Evolutionary conservation across 1,140 invertebrate genomes (phyloP), one percentile per base, ranked within the genome.

Genomic region (Cyclina sinensis): DNA sequence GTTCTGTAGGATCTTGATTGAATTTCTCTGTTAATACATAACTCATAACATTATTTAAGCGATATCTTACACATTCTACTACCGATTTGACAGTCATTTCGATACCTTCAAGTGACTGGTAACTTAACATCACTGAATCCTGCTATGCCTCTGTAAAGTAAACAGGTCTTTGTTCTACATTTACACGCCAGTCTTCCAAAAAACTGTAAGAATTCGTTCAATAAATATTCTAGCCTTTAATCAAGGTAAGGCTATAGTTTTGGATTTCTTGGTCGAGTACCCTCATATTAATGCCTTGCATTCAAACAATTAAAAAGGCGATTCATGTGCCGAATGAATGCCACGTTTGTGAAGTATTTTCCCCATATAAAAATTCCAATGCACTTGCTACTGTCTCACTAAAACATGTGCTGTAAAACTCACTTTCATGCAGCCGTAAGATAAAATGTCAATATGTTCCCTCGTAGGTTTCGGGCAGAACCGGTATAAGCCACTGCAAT

Each of bases 251-350:
- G n/a, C n/a, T n/a, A n/a, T n/a, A n/a, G n/a, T n/a, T n/a, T n/a
- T n/a, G n/a, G n/a, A n/a, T n/a, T n/a, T n/a, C n/a, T n/a, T n/a
- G n/a, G n/a, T n/a, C n/a, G n/a, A n/a, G n/a, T n/a, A n/a, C n/a
- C n/a, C n/a, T n/a, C n/a, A n/a, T n/a, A n/a, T n/a, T n/a, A n/a
- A n/a, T n/a, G n/a, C n/a, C n/a, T n/a, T n/a, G n/a, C n/a, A n/a
- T n/a, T n/a, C n/a, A n/a, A n/a, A n/a, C n/a, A n/a, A n/a, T n/a
- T n/a, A n/a, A n/a, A n/a, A n/a, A n/a, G n/a, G n/a, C n/a, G n/a
- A n/a, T n/a, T n/a, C n/a, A n/a, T n/a, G n/a, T 62, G 86, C 48
- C 86, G 84, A 14, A 92, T 79, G 57, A 92, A 92, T 3, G 43
- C 59, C 90, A 86, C 54, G 91, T 90, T 68, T 90, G 85, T 0